Conservation (phyloP, 2,797 vertebrate genomes). For the Taeniopygia guttata region DNA sequence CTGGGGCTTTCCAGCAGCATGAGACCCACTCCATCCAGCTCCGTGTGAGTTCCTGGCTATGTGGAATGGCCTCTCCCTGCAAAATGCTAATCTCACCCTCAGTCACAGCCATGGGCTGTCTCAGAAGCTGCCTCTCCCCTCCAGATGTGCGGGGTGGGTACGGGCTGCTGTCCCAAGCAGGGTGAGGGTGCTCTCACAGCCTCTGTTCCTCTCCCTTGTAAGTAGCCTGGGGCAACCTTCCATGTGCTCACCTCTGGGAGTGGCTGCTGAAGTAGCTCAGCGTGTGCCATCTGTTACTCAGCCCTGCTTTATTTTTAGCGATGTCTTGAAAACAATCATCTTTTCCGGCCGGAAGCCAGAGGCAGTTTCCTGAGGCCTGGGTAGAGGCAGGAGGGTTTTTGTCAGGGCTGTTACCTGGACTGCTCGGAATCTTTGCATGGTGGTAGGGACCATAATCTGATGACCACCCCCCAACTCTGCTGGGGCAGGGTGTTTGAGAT, state of each 20-base stretch:
- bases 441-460: background rate
- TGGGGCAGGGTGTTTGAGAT: background rate
- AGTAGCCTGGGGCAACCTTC: background rate
- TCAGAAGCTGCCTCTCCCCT: background rate
- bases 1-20: background rate
- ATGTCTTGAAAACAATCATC: background rate
- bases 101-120: background rate
- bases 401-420: background rate
- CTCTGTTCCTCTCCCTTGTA: background rate
- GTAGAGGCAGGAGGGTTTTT: background rate
- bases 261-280: background rate
- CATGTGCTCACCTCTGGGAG: fast-evolving
- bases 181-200: background rate
- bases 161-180: too few relatives aligned
- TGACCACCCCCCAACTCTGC: fast-evolving
- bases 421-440: background rate
- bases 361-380: background rate
- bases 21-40: fast-evolving
- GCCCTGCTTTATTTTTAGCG: background rate
- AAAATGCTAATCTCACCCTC: background rate
- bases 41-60: background rate
- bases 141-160: background rate
- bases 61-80: background rate
- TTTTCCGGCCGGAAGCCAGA: background rate
- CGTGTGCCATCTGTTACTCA: background rate